phyloP scores from a whole-genome alignment of 2,797 vertebrate species.

The Pseudomugil tenellus region DNA sequence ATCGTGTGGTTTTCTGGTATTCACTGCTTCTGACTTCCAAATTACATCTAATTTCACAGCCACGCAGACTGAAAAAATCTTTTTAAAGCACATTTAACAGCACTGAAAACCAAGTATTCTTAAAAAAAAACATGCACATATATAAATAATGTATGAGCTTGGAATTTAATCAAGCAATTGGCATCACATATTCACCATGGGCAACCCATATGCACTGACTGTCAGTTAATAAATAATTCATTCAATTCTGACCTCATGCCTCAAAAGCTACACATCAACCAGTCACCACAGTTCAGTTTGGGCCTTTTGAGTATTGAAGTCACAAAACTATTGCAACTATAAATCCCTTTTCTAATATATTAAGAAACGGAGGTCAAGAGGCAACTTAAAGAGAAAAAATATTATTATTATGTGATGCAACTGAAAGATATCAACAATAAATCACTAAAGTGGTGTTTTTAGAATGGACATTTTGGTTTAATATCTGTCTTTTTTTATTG shows the following conservation, averaged over 20 bases:
- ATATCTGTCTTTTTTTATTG: too few relatives aligned
- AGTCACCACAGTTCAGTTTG: conserved; percentile 14
- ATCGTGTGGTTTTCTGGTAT: conserved; percentile 45
- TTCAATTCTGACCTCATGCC: conserved; percentile 18
- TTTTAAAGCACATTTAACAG: background rate
- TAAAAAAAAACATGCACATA: background rate
- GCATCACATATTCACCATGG: conserved; percentile 2
- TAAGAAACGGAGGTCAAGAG: too few relatives aligned
- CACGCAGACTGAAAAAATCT: conserved; percentile 3
- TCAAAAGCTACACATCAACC: conserved; percentile 23
- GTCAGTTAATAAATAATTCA: conserved; percentile 54
- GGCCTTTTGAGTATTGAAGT: background rate
- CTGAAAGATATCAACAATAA: background rate
- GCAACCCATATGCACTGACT: conserved; percentile 35
- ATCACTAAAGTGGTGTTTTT: background rate
- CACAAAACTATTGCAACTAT: background rate
- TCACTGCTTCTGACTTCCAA: conserved; percentile 31
- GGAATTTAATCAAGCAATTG: conserved; percentile 20
- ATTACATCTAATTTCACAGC: conserved; percentile 37
- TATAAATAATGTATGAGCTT: conserved; percentile 1
- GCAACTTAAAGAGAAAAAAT: background rate
- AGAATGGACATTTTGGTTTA: background rate
- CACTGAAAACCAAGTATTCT: conserved; percentile 1
- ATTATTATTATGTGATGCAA: background rate
- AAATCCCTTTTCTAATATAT: background rate